Evolutionary conservation across 2,797 vertebrate genomes (phyloP).

Genomic region (Microchirus variegatus): DNA sequence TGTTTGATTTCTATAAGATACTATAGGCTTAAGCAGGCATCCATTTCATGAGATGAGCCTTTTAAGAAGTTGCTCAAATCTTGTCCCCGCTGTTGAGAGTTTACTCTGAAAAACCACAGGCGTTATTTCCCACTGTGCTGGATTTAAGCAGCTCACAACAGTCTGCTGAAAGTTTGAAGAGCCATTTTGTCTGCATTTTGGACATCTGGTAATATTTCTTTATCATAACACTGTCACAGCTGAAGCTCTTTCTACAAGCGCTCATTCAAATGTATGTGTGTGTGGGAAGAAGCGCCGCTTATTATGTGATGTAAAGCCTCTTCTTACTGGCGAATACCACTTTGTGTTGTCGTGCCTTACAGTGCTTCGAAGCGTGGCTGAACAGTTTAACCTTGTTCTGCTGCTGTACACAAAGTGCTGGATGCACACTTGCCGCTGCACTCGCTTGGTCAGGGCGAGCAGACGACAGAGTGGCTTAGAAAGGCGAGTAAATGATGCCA

Average conservation of each 20-base stretch:
- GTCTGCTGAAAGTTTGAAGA: slow-evolving; percentile 18
- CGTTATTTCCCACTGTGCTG: slow-evolving; percentile 14
- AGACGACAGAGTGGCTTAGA: slow-evolving; percentile 35
- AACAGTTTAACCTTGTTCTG: slow-evolving; percentile 27
- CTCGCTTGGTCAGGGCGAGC: neutral
- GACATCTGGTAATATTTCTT: slow-evolving; percentile 50
- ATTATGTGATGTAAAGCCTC: slow-evolving; percentile 60
- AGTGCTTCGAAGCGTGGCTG: slow-evolving; percentile 1
- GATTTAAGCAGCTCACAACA: slow-evolving; percentile 30
- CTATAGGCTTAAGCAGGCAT: no score
- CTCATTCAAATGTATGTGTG: slow-evolving; percentile 62
- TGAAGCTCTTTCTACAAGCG: slow-evolving; percentile 62
- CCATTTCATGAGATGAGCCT: no score
- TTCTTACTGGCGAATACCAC: slow-evolving; percentile 25
- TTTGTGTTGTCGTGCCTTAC: slow-evolving; percentile 13
- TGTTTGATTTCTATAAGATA: no score
- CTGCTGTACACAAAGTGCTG: slow-evolving; percentile 21
- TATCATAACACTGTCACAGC: slow-evolving; percentile 52
- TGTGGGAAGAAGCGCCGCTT: slow-evolving; percentile 24
- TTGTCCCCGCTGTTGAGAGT: neutral
- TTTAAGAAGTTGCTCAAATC: neutral
- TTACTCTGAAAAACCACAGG: slow-evolving; percentile 12
- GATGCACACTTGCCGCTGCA: neutral
- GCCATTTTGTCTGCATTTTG: slow-evolving; percentile 43
- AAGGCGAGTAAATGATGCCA: slow-evolving; percentile 49